phyloP scores from a whole-genome alignment of 2,888 invertebrate species.

The Conistra vaccinii region DNA sequence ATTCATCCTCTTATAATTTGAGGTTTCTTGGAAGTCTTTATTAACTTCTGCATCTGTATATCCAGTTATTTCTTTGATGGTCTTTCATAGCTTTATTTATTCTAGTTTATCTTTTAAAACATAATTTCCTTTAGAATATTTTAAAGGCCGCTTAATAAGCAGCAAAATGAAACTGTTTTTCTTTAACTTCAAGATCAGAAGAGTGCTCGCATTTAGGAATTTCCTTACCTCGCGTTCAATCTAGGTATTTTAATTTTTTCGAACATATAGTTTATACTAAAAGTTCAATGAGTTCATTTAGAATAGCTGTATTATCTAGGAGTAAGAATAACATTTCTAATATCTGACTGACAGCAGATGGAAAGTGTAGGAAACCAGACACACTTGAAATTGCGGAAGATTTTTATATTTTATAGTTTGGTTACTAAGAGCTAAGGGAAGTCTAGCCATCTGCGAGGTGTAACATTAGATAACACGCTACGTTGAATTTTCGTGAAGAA shows the following conservation, averaged over 20 bases:
- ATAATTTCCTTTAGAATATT: not conserved
- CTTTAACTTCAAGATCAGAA: conserved; percentile 34
- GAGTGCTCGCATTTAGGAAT: conserved; percentile 5
- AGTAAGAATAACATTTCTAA: conserved; percentile 32
- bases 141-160: not conserved
- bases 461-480: conserved; percentile 31
- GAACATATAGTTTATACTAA: conserved; percentile 31
- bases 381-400: not conserved
- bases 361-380: conserved; percentile 17
- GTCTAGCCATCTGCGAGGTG: conserved; percentile 42
- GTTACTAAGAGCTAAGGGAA: conserved; percentile 38
- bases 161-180: conserved; percentile 3
- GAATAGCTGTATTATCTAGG: conserved; percentile 22
- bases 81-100: not conserved
- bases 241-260: conserved; percentile 10
- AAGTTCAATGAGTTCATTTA: conserved; percentile 50
- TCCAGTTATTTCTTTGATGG: conserved; percentile 19
- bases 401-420: conserved; percentile 27
- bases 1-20: not conserved
- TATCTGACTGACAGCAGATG: conserved; percentile 39
- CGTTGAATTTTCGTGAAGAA: conserved; percentile 8
- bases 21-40: not conserved
- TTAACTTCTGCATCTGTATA: not conserved
- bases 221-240: not conserved
- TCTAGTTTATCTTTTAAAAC: not conserved